Evolutionary conservation across 2,797 vertebrate species (phyloP), one percentile per base, ranked within the genome.

Genomic region (Eulemur rubriventer): DNA sequence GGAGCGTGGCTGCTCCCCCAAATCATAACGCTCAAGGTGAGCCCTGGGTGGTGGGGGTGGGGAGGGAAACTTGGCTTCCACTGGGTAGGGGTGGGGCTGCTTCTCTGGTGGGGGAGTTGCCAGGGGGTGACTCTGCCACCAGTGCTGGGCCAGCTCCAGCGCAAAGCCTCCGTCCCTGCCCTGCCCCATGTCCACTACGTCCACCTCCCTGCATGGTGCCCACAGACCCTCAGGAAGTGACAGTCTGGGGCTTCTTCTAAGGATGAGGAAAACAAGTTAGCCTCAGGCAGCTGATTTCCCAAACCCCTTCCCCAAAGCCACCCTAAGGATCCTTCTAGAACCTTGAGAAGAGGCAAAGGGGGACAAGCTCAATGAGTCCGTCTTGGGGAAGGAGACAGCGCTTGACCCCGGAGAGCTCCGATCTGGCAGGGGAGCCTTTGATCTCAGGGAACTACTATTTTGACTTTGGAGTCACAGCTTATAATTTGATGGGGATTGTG

Each of bases 101-200:
- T 59, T 76, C 41, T 87, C 85, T 78, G 24, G n/a, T 35, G 73
- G 43, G 6, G 46, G 59, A 67, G 14, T 57, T 13, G 14, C 4
- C 55, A 38, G 30, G 10, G 46, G 52, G 26, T 11, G 38, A 38
- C 22, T 33, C 28, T 28, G 57, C 10, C 11, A 2, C 67, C 26
- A 18, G 67, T 3, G 41, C 35, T 0, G 0, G 11, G 52, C 14
- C 9, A 5, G n/a, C 6, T 67, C 67, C 20, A 33, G 41, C 0
- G 8, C 0, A 28, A 41, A 17, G 38, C 52, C 33, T 48, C n/a
- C 16, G 16, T 43, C 65, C 26, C 78, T 46, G 14, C 12, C 72
- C 26, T 43, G 55, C 48, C 11, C 41, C 33, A 2, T 2, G 18
- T 26, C 70, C 33, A 63, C n/a, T 4, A 6, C 17, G 41, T 57